Percentiles rank a stretch among this genome's conserved stretches.
phyloP scores from a whole-genome alignment of 2,113 vertebrate species.

The Patagioenas fasciata region DNA sequence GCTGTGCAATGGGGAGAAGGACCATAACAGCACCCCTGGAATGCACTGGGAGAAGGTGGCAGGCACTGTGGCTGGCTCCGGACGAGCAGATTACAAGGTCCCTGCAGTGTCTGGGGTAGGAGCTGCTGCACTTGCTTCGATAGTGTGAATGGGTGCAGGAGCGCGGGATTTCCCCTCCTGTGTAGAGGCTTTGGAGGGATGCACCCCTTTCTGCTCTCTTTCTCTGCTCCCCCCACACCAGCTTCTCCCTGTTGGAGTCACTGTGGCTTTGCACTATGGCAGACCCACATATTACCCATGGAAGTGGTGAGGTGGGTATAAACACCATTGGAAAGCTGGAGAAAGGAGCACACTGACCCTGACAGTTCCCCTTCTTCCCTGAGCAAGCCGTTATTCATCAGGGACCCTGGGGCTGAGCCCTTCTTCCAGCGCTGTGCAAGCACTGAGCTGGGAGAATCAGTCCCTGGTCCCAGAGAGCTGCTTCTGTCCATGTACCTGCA shows the following conservation, averaged over 20 bases:
- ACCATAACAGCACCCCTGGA: fast-evolving
- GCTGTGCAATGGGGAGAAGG: not conserved
- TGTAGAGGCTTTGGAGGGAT: not conserved
- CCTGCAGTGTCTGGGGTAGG: not conserved
- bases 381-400: not conserved
- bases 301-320: not conserved
- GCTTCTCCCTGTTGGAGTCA: not conserved
- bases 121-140: not conserved
- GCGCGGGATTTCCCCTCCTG: not conserved
- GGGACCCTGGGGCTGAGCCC: not conserved
- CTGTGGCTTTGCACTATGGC: not conserved
- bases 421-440: not conserved
- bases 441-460: not conserved
- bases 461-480: not conserved
- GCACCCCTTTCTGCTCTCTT: not conserved
- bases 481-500: not conserved
- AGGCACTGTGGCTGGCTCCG: not conserved
- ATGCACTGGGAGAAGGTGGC: not conserved
- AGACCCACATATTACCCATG: not conserved
- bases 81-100: not conserved
- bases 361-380: not conserved
- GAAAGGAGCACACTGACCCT: not conserved
- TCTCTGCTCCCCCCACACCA: fast-evolving
- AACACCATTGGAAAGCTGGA: not conserved
- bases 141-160: fast-evolving